A percentile compares a stretch with the other conserved stretches of the same genome.
phyloP scores from a whole-genome alignment of 1,140 invertebrate genomes.

The Leptinotarsa defecta region DNA sequence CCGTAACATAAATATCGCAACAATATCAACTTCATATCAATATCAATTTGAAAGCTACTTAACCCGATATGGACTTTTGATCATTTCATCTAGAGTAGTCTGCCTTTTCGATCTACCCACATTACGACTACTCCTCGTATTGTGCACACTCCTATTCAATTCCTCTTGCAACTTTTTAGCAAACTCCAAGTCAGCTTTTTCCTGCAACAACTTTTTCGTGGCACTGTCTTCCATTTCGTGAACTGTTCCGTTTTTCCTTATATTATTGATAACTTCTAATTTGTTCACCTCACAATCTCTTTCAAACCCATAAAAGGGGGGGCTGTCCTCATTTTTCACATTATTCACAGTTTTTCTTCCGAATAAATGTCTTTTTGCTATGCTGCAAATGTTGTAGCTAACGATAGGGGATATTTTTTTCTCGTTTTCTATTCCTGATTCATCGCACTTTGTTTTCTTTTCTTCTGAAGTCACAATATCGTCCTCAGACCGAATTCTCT shows the following conservation, averaged over 20 bases:
- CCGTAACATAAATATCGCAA: neutral
- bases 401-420: slow-evolving; percentile 4
- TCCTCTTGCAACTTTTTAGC: slow-evolving; percentile 45
- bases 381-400: neutral
- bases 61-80: slow-evolving; percentile 26
- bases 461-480: neutral
- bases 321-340: neutral
- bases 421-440: neutral
- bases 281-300: neutral
- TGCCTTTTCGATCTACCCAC: slow-evolving; percentile 33
- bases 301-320: slow-evolving; percentile 29
- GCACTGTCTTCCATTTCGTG: neutral
- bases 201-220: slow-evolving; percentile 35
- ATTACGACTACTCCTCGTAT: slow-evolving; percentile 22
- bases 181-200: slow-evolving; percentile 44
- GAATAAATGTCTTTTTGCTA: neutral
- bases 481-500: slow-evolving; percentile 1
- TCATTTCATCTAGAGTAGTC: slow-evolving; percentile 38
- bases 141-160: slow-evolving; percentile 33
- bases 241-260: neutral
- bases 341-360: slow-evolving; percentile 4
- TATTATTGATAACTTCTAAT: slow-evolving; percentile 6
- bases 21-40: neutral
- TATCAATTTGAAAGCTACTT: neutral
- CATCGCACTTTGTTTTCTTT: slow-evolving; percentile 16